phyloP scores from a whole-genome alignment of 2,797 vertebrate species.

The Cichlasoma orientale region DNA sequence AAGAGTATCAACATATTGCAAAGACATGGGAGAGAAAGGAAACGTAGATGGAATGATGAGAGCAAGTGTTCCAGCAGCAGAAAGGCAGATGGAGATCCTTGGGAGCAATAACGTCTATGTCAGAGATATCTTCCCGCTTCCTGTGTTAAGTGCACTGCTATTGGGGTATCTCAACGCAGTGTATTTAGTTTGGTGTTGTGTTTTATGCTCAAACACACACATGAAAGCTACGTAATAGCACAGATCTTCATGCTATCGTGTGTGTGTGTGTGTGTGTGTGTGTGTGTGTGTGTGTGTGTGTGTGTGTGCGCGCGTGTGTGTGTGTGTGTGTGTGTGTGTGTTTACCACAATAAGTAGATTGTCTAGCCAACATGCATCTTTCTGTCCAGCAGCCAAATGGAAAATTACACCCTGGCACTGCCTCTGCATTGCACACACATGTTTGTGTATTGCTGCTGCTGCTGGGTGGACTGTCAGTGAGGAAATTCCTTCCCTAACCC shows the following conservation, averaged over 20 bases:
- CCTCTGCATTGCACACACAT: background rate
- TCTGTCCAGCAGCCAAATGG: constrained; percentile 81
- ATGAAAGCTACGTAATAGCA: constrained; percentile 20
- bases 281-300: background rate
- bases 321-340: constrained; percentile 6
- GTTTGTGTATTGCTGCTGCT: background rate
- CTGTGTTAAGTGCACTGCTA: constrained; percentile 31
- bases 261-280: constrained; percentile 6
- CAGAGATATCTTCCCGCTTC: background rate
- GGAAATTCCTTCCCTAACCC: background rate
- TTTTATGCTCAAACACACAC: constrained; percentile 43
- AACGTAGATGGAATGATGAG: constrained; percentile 1
- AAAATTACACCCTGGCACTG: constrained; percentile 67
- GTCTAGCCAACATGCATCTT: constrained; percentile 28
- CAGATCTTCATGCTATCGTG: background rate
- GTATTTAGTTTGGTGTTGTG: constrained; percentile 17
- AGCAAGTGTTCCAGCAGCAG: background rate
- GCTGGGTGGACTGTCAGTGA: background rate
- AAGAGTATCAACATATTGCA: constrained; percentile 36
- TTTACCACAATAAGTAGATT: constrained; percentile 25
- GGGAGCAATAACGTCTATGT: constrained; percentile 12
- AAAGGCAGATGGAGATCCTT: constrained; percentile 28
- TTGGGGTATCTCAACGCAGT: constrained; percentile 24
- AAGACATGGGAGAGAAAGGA: constrained; percentile 4
- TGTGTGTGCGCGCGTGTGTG: background rate